Conservation (phyloP, 2,888 invertebrate genomes). For the Ditula angustiorana region DNA sequence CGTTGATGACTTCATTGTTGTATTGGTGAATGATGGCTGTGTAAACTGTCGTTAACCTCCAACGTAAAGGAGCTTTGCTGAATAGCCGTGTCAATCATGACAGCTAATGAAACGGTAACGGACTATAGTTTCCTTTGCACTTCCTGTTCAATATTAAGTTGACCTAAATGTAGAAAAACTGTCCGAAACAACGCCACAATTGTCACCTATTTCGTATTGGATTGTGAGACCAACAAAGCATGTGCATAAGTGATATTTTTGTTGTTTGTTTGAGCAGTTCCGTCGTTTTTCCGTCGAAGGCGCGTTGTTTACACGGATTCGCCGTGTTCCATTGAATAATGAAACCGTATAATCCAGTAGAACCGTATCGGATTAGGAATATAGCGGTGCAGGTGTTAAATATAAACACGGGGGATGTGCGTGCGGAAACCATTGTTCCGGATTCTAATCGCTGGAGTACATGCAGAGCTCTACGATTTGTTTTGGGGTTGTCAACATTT, state of each 20-base stretch:
- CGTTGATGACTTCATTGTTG: background rate
- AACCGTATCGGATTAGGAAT: conserved; percentile 11
- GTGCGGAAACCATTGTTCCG: background rate
- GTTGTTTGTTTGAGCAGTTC: background rate
- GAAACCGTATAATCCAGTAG: conserved; percentile 7
- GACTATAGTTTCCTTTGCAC: too few species aligned
- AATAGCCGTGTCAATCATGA: background rate
- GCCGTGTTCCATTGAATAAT: conserved; percentile 14
- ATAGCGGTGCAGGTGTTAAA: conserved; percentile 25
- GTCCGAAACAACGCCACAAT: background rate
- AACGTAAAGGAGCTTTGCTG: background rate
- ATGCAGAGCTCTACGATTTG: background rate
- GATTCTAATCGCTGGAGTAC: background rate
- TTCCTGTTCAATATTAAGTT: too few species aligned
- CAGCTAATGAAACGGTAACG: background rate
- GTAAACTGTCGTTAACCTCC: background rate
- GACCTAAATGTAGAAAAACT: conserved; percentile 11
- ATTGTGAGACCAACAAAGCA: background rate
- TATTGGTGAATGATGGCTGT: background rate
- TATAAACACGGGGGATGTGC: background rate
- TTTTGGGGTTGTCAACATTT: background rate
- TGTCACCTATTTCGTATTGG: background rate
- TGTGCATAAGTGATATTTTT: background rate
- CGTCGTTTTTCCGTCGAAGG: background rate
- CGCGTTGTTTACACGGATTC: conserved; percentile 24